Evolutionary conservation across 2,888 invertebrate genomes (phyloP).

Genomic region (Ophonus ardosiacus): DNA sequence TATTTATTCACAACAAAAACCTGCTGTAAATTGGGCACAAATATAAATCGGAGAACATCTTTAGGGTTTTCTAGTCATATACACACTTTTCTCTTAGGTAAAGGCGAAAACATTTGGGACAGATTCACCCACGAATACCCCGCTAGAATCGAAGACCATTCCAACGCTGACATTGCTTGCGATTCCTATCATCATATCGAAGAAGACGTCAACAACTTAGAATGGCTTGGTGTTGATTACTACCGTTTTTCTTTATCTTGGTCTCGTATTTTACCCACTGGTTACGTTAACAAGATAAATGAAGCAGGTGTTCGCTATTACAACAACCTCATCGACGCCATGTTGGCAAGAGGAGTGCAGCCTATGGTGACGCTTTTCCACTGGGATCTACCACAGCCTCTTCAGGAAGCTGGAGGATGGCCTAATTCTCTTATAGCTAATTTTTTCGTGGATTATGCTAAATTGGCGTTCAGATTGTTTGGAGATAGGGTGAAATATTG

Average conservation of each 20-base stretch:
- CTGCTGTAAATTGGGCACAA: too few species aligned
- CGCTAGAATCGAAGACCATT: slow-evolving; percentile 76
- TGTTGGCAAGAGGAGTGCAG: slow-evolving; percentile 77
- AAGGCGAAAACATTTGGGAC: slow-evolving; percentile 77
- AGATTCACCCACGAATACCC: slow-evolving; percentile 75
- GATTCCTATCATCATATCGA: slow-evolving; percentile 82
- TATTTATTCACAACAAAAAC: too few species aligned
- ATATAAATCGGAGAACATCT: too few species aligned
- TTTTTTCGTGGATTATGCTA: slow-evolving; percentile 79
- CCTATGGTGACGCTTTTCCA: slow-evolving; percentile 82
- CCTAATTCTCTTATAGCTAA: slow-evolving; percentile 78
- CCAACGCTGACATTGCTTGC: slow-evolving; percentile 82
- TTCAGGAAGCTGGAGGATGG: slow-evolving; percentile 80
- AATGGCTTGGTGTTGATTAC: slow-evolving; percentile 76
- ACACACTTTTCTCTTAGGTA: slow-evolving; percentile 33
- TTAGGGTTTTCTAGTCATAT: too few species aligned
- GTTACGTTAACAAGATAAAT: slow-evolving; percentile 78
- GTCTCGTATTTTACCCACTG: slow-evolving; percentile 81
- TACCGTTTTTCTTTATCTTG: slow-evolving; percentile 81
- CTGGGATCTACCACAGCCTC: slow-evolving; percentile 81
- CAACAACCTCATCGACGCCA: slow-evolving; percentile 78
- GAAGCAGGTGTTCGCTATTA: slow-evolving; percentile 81
- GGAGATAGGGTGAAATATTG: slow-evolving; percentile 80
- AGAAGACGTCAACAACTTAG: slow-evolving; percentile 79
- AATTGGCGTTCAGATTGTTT: slow-evolving; percentile 78